phyloP scores from a whole-genome alignment of 2,113 vertebrate genomes.

The Myrmophylax atrothorax region DNA sequence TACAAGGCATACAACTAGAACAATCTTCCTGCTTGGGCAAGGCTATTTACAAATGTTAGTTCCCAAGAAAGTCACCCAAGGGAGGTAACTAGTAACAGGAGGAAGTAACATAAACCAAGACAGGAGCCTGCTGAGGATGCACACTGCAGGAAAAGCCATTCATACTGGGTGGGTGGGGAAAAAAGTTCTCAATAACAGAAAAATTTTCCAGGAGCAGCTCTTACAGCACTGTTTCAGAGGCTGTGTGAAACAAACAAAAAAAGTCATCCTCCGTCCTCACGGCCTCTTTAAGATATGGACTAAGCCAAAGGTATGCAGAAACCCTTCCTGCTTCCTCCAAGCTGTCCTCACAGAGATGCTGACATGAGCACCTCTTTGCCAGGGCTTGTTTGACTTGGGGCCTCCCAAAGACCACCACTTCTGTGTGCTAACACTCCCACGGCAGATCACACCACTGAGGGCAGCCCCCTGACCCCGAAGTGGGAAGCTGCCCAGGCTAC shows the following conservation, averaged over 20 bases:
- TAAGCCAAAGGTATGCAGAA: neutral
- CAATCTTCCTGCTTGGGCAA: neutral
- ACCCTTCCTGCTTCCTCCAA: neutral
- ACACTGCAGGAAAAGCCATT: neutral
- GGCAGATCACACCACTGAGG: neutral
- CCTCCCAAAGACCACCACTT: neutral
- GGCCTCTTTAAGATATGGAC: neutral
- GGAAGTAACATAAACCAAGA: neutral
- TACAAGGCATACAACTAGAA: neutral
- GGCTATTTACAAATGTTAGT: neutral
- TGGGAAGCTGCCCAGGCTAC: no score
- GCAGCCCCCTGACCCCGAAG: accelerated
- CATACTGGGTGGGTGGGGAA: neutral
- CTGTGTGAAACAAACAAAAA: neutral
- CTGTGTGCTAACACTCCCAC: accelerated
- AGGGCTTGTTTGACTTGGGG: neutral
- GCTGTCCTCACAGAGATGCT: neutral
- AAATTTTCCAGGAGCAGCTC: neutral
- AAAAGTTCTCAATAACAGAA: neutral
- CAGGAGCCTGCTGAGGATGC: neutral
- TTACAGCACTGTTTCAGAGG: neutral
- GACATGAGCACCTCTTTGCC: neutral
- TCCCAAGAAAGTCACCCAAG: neutral
- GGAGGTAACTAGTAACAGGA: neutral
- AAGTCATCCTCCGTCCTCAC: neutral